phyloP scores from a whole-genome alignment of 2,113 vertebrate species.

The Dromiciops gliroides region DNA sequence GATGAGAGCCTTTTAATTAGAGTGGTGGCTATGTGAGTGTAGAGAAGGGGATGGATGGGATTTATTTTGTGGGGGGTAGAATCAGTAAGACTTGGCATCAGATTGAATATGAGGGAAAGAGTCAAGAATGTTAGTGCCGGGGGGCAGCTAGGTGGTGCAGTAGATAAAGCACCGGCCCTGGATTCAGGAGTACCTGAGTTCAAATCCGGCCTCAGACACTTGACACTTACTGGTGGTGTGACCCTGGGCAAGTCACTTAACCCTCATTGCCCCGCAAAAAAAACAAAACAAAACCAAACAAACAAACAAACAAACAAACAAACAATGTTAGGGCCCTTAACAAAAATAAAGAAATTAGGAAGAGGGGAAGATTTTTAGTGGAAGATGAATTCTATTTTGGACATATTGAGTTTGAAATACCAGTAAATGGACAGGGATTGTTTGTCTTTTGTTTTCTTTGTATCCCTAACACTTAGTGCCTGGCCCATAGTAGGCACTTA shows the following conservation, averaged over 20 bases:
- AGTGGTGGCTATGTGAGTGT: background rate
- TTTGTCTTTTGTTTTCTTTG: background rate
- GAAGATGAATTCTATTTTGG: background rate
- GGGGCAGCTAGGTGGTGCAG: no score
- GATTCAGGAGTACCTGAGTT: no score
- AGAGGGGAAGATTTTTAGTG: background rate
- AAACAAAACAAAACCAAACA: no score
- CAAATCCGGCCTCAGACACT: no score
- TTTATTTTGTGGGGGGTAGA: background rate
- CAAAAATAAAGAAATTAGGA: background rate
- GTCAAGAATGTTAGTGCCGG: background rate
- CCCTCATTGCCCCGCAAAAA: no score
- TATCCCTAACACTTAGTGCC: background rate
- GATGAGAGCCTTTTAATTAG: background rate
- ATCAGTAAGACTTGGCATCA: background rate
- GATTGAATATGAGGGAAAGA: background rate
- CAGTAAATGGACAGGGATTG: background rate
- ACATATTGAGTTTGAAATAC: background rate
- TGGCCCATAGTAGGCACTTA: background rate
- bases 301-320: no score
- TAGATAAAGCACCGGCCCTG: no score
- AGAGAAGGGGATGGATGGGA: background rate
- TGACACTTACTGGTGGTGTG: no score
- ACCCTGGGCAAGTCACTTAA: no score
- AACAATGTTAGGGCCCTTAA: background rate